Evolutionary conservation across 2,113 vertebrate species (phyloP).

Genomic region (Thomomys bottae): DNA sequence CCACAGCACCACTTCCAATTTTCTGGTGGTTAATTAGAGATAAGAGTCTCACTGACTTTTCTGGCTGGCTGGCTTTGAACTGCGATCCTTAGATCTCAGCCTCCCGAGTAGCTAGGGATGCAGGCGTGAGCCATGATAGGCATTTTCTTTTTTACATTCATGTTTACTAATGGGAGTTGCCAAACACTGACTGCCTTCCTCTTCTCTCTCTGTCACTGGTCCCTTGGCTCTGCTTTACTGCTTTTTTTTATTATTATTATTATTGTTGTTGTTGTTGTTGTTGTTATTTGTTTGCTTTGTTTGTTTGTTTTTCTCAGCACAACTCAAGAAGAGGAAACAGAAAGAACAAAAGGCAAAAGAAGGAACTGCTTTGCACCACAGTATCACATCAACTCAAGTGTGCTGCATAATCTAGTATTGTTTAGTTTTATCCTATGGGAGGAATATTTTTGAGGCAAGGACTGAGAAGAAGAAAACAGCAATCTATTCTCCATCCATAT

Average conservation of each 20-base stretch:
- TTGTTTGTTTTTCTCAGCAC: neutral
- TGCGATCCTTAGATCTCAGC: too few relatives aligned
- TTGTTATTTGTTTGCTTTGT: too few relatives aligned
- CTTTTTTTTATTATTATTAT: neutral
- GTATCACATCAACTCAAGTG: neutral
- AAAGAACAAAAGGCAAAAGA: neutral
- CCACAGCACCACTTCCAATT: too few relatives aligned
- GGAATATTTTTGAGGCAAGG: neutral
- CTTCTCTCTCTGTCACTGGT: rapidly evolving
- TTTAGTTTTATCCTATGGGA: neutral
- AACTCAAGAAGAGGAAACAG: neutral
- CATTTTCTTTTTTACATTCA: neutral
- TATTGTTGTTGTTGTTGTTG: too few relatives aligned
- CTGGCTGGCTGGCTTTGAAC: too few relatives aligned
- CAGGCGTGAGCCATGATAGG: too few relatives aligned
- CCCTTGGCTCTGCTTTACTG: rapidly evolving
- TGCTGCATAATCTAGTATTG: neutral
- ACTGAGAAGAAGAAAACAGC: neutral
- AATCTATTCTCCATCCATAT: neutral
- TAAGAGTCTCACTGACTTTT: too few relatives aligned
- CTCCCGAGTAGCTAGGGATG: too few relatives aligned
- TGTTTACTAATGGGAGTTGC: neutral
- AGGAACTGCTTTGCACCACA: neutral
- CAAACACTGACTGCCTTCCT: neutral
- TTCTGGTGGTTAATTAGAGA: too few relatives aligned